phyloP scores from a whole-genome alignment of 2,113 vertebrate genomes.

The Coregonus clupeaformis region DNA sequence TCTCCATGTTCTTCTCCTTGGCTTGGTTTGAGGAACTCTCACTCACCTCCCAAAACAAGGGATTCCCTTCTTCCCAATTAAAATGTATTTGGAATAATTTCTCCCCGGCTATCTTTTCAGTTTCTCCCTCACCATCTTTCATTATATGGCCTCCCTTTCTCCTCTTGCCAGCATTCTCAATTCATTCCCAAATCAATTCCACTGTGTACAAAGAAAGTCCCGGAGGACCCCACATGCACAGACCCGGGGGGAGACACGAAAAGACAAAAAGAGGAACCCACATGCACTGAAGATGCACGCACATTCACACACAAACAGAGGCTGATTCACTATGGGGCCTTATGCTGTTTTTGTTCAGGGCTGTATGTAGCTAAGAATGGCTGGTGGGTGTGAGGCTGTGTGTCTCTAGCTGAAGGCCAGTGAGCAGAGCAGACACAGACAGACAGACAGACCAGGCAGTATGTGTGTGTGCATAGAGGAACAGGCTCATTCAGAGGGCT shows the following conservation, averaged over 20 bases:
- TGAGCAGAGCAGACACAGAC: background rate
- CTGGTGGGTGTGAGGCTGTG: background rate
- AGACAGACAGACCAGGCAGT: background rate
- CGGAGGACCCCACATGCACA: conserved; percentile 36
- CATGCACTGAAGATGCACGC: background rate
- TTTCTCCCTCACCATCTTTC: conserved; percentile 24
- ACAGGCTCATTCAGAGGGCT: background rate
- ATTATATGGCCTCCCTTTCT: conserved; percentile 27
- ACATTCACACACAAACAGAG: background rate
- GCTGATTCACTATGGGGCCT: too few relatives aligned
- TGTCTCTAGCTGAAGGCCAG: background rate
- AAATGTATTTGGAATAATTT: conserved; percentile 39
- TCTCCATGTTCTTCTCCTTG: conserved; percentile 22
- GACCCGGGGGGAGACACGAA: background rate
- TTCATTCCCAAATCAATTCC: conserved; percentile 34
- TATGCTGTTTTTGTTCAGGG: background rate
- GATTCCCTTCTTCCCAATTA: conserved; percentile 45
- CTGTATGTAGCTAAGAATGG: background rate
- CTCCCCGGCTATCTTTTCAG: conserved; percentile 34
- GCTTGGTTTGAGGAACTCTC: conserved; percentile 18
- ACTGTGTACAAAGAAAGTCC: conserved; percentile 29
- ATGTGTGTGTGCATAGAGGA: background rate
- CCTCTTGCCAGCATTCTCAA: conserved; percentile 34
- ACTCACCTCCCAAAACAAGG: conserved; percentile 17
- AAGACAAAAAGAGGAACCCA: background rate